Evolutionary conservation across 2,888 invertebrate species (phyloP).

Genomic region (Corythucha ciliata): DNA sequence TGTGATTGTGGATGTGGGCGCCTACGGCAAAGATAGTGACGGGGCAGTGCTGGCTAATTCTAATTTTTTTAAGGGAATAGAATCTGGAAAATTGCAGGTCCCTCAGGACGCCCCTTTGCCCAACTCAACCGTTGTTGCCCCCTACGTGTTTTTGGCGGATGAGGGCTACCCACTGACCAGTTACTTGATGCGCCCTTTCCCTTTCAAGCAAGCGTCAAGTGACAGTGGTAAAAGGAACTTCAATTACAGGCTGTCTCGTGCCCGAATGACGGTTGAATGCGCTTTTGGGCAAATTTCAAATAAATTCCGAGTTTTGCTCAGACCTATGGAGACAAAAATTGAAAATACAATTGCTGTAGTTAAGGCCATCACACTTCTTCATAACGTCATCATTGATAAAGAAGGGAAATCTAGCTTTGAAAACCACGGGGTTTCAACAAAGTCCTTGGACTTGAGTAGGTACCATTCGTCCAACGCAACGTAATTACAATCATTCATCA

Average conservation of each 20-base stretch:
- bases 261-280: not conserved
- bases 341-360: not conserved
- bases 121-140: not conserved
- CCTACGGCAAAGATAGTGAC: constrained; percentile 9
- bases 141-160: constrained; percentile 8
- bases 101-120: not conserved
- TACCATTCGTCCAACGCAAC: no score
- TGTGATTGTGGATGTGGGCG: not conserved
- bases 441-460: no score
- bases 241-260: not conserved
- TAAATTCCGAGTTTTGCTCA: not conserved
- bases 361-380: not conserved
- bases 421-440: no score
- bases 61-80: not conserved
- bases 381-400: not conserved
- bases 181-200: constrained; percentile 9
- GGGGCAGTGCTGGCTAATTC: not conserved
- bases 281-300: not conserved
- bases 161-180: constrained; percentile 4
- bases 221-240: no score
- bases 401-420: no score
- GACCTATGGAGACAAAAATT: not conserved
- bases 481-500: no score
- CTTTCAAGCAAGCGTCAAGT: not conserved
- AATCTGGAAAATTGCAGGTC: not conserved